Conservation (phyloP, 2,113 vertebrate genomes). For the Eonycteris spelaea region DNA sequence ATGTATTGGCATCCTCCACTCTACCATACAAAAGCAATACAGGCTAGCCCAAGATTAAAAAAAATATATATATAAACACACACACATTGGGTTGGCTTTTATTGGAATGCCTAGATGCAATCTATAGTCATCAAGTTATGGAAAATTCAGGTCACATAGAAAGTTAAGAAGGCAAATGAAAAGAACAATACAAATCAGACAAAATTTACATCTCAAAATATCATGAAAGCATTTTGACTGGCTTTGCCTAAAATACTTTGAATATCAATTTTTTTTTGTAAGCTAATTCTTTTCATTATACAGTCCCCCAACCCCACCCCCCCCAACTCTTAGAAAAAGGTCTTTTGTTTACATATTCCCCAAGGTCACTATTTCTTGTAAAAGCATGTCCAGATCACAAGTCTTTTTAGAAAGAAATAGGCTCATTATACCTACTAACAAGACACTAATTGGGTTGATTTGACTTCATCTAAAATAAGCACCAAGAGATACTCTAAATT, state of each 20-base stretch:
- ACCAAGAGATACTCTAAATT: constrained; percentile 79
- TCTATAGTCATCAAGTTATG: constrained; percentile 88
- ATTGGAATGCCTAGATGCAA: constrained; percentile 89
- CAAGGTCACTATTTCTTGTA: constrained; percentile 85
- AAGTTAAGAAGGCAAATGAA: constrained; percentile 89
- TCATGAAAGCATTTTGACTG: constrained; percentile 87
- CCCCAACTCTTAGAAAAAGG: constrained; percentile 80
- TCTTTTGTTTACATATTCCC: constrained; percentile 83
- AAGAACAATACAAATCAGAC: constrained; percentile 89
- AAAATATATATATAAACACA: constrained; percentile 70
- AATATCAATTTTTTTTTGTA: constrained; percentile 79
- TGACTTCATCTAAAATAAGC: constrained; percentile 83
- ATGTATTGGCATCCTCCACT: constrained; percentile 25
- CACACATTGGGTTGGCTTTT: constrained; percentile 87
- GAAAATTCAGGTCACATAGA: constrained; percentile 90
- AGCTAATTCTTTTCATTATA: constrained; percentile 81
- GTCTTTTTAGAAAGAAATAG: constrained; percentile 85
- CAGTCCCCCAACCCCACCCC: constrained; percentile 39
- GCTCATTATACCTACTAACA: constrained; percentile 83
- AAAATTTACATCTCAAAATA: constrained; percentile 90
- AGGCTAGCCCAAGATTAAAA: constrained; percentile 65
- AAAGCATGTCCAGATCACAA: constrained; percentile 84
- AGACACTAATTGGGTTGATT: constrained; percentile 84
- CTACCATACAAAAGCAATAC: not conserved
- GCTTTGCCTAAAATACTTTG: constrained; percentile 87